Evolutionary conservation across 1,140 invertebrate species (phyloP), one percentile per base, ranked within the genome.

Genomic region (Physella acuta): DNA sequence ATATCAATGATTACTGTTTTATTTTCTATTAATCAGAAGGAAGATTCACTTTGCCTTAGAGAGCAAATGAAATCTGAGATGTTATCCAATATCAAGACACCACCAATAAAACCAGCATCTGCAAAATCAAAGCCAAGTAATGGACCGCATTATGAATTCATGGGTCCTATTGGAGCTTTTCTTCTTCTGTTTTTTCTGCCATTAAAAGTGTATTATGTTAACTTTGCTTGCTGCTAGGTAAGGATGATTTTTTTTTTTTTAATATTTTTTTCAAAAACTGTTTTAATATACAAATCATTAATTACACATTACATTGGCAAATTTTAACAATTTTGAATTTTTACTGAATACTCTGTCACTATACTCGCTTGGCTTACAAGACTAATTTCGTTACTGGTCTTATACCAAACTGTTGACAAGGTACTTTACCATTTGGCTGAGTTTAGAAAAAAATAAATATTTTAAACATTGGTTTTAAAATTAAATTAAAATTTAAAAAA

Each of bases 221-320:
- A 80, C 60, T 65, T 80, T 36, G 71, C 77, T 44, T 84, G 82
- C 71, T 65, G 70, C 31, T 75, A 79, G 77, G 82, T 84, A 72
- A 68, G 62, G 30, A 24, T 30, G 24, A 31, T 3, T 64, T 51
- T 28, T 64, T 62, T 37, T 17, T 31, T 28, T n/a, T 5, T 56
- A 26, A 26, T 56, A 14, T 56, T 56, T 56, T 17, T 56, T 56
- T 44, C 20, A 11, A 11, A 33, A 24, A 51, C 8, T 51, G 16
- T 64, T 51, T 28, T 64, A 11, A 8, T 20, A 44, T 20, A 44
- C 39, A 11, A 11, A 44, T 20, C 39, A 11, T 44, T 44, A 44
- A 11, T 44, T 20, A 20, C 39, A 44, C 20, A 20, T 44, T 44
- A 11, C 39, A 11, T n/a, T n/a, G n/a, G n/a, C n/a, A n/a, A n/a